Percentiles rank a stretch among this genome's conserved stretches.
phyloP scores from a whole-genome alignment of 2,797 vertebrate species.

The Micropoecilia bifurca region DNA sequence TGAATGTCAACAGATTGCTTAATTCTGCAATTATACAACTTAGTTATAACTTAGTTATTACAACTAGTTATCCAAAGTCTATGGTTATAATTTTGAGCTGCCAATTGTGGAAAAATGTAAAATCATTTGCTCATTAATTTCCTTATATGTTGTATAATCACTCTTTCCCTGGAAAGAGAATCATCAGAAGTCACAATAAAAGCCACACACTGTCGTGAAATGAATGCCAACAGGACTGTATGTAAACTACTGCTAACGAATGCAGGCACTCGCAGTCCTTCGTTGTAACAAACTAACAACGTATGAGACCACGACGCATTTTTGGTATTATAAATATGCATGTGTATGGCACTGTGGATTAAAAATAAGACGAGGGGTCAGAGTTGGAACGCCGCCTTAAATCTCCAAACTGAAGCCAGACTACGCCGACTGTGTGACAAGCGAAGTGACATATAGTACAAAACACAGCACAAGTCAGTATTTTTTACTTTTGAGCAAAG shows the following conservation, averaged over 20 bases:
- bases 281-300: background rate
- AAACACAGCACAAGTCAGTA: constrained; percentile 34
- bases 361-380: constrained; percentile 17
- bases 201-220: background rate
- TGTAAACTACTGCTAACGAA: background rate
- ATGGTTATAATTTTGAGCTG: background rate
- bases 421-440: constrained; percentile 37
- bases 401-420: constrained; percentile 46
- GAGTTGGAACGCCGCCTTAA: constrained; percentile 31
- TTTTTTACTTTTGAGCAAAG: constrained; percentile 3
- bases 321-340: constrained; percentile 55
- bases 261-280: background rate
- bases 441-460: constrained; percentile 42
- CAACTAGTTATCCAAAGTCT: background rate
- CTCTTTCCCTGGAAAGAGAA: background rate
- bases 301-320: constrained; percentile 32
- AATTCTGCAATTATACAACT: too few relatives aligned
- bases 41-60: too few relatives aligned
- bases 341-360: constrained; percentile 52
- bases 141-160: background rate
- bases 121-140: background rate
- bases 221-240: background rate
- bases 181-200: background rate
- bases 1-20: background rate
- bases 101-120: background rate